Percentiles rank a stretch among this genome's conserved stretches.
phyloP scores from a whole-genome alignment of 2,888 invertebrate species.

The Nasonovia ribisnigri region DNA sequence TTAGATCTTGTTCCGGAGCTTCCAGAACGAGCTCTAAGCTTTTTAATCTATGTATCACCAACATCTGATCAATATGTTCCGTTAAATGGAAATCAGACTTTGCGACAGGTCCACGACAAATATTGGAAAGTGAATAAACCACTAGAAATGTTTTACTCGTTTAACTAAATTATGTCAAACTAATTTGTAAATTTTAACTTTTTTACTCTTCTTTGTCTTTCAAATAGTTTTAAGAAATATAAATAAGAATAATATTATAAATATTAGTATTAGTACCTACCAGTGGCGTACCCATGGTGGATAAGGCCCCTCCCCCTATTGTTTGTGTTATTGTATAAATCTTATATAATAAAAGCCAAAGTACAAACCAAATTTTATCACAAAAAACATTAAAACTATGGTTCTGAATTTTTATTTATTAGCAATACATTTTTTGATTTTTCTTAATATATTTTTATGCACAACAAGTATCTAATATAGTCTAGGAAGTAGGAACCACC shows the following conservation, averaged over 20 bases:
- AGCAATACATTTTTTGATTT: no score
- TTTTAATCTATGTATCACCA: conserved; percentile 90
- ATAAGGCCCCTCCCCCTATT: no score
- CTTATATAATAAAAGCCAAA: no score
- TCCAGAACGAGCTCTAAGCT: conserved; percentile 79
- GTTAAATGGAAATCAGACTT: conserved; percentile 88
- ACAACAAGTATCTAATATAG: no score
- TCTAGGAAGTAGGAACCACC: no score
- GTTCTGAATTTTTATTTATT: no score
- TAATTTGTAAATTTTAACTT: neutral
- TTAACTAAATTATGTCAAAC: conserved; percentile 22
- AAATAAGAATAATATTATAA: neutral
- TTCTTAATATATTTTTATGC: no score
- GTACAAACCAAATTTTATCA: no score
- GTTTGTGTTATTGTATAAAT: no score
- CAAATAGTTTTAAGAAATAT: neutral
- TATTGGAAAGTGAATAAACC: conserved; percentile 96
- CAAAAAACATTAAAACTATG: no score
- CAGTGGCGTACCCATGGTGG: no score
- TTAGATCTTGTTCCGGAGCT: conserved; percentile 84
- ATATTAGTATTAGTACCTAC: neutral
- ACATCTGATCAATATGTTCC: conserved; percentile 86
- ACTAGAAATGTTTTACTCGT: conserved; percentile 95
- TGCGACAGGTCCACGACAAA: conserved; percentile 93
- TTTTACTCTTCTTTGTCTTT: neutral